phyloP scores from a whole-genome alignment of 2,797 vertebrate genomes.

The Betta splendens region DNA sequence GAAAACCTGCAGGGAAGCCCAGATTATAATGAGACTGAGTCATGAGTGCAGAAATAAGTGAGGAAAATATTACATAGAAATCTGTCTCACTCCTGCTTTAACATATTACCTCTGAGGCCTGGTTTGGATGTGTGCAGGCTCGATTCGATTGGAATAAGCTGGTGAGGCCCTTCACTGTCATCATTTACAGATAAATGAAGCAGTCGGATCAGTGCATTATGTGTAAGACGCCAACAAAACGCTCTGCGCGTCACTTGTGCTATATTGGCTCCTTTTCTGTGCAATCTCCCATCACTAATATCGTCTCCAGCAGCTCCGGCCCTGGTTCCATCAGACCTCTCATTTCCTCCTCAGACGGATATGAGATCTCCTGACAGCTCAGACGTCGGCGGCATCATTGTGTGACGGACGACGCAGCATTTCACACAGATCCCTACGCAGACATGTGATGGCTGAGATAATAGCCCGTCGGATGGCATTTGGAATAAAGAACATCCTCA shows the following conservation, averaged over 20 bases:
- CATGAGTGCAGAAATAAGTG: background rate
- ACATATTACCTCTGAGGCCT: background rate
- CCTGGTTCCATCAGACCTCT: constrained; percentile 50
- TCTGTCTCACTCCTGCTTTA: background rate
- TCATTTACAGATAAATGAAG: constrained; percentile 8
- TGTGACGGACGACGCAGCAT: constrained; percentile 42
- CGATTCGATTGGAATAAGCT: too few relatives aligned
- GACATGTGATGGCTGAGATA: constrained; percentile 45
- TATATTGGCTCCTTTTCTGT: constrained; percentile 43
- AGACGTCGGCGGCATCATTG: constrained; percentile 38
- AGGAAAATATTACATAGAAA: background rate
- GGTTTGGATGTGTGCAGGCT: background rate
- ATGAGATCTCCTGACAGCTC: constrained; percentile 63
- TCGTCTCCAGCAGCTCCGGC: constrained; percentile 48
- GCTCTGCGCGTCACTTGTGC: constrained; percentile 14
- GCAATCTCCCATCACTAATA: constrained; percentile 72
- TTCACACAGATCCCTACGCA: constrained; percentile 43
- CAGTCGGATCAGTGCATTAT: background rate
- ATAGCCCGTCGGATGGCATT: constrained; percentile 30
- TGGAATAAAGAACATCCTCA: constrained; percentile 40
- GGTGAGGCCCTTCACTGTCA: background rate
- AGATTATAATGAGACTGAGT: background rate
- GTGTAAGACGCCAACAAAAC: constrained; percentile 15
- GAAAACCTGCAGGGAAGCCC: too few relatives aligned
- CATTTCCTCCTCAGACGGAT: constrained; percentile 75